Evolutionary conservation across 2,888 invertebrate genomes (phyloP).

Genomic region (Frankliniella fusca): DNA sequence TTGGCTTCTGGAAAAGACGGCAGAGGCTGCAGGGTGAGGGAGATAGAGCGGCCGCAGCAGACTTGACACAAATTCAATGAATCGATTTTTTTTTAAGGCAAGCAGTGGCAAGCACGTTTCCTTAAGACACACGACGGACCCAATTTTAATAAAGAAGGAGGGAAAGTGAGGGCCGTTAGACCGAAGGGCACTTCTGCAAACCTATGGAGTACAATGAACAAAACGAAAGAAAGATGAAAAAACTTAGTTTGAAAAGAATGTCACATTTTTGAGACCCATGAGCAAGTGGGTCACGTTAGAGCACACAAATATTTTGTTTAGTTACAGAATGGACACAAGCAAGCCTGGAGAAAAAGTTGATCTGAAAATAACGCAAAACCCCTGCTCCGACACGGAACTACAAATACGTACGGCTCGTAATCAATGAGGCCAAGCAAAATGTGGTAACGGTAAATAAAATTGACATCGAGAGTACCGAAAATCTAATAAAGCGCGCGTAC

Average conservation of each 20-base stretch:
- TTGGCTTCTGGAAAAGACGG: conserved; percentile 38
- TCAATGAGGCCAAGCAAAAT: no score
- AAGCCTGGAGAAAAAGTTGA: conserved; percentile 37
- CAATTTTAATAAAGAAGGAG: conserved; percentile 23
- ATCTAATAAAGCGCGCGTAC: no score
- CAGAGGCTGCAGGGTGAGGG: no score
- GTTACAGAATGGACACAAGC: conserved; percentile 43
- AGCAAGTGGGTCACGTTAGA: conserved; percentile 41
- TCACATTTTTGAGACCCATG: conserved; percentile 42
- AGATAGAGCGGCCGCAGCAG: no score
- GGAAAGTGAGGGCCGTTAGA: conserved; percentile 32
- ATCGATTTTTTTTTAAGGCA: no score
- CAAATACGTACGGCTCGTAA: no score
- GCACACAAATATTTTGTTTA: conserved; percentile 41
- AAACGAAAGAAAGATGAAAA: conserved; percentile 32
- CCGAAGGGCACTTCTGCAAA: conserved; percentile 31
- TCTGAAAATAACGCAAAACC: no score
- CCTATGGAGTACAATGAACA: conserved; percentile 24
- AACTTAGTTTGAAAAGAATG: conserved; percentile 50
- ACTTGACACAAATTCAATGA: no score
- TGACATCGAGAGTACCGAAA: no score
- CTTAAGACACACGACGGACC: not conserved
- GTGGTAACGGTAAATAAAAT: no score
- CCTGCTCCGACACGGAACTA: no score
- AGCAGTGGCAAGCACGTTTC: no score